phyloP scores from a whole-genome alignment of 2,888 invertebrate genomes.

The Plutella xylostella region DNA sequence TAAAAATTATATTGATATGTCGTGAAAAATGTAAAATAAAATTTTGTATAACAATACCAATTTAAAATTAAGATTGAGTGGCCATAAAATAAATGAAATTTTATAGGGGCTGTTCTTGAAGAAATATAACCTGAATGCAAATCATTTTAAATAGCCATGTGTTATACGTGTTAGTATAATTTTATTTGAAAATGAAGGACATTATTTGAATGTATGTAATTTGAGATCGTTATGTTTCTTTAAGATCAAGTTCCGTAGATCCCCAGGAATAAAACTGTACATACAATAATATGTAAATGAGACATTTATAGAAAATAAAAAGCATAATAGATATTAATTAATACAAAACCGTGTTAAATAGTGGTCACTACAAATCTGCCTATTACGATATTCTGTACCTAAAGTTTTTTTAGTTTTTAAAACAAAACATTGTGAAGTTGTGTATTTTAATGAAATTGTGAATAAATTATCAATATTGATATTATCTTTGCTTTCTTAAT shows the following conservation, averaged over 20 bases:
- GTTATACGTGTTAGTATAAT: too few relatives aligned
- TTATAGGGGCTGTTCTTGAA: too few relatives aligned
- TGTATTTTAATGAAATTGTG: conserved; percentile 71
- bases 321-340: conserved; percentile 39
- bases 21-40: conserved; percentile 30
- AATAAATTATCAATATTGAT: conserved; percentile 71
- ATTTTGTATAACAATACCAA: conserved; percentile 45
- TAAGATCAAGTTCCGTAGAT: too few relatives aligned
- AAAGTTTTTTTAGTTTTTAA: conserved; percentile 66
- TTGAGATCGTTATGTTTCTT: too few relatives aligned
- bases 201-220: too few relatives aligned
- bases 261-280: conserved; percentile 33
- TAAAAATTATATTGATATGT: conserved; percentile 24
- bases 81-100: conserved; percentile 55
- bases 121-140: too few relatives aligned
- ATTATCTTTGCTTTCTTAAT: conserved; percentile 38
- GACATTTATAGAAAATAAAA: conserved; percentile 45
- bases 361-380: conserved; percentile 53
- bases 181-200: too few relatives aligned
- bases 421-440: conserved; percentile 67
- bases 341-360: conserved; percentile 46
- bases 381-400: conserved; percentile 61
- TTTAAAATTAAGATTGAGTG: conserved; percentile 62
- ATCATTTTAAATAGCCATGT: too few relatives aligned
- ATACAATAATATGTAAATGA: conserved; percentile 52